Evolutionary conservation across 1,140 invertebrate species (phyloP), one percentile per base, ranked within the genome.

Genomic region (Tribolium madens): DNA sequence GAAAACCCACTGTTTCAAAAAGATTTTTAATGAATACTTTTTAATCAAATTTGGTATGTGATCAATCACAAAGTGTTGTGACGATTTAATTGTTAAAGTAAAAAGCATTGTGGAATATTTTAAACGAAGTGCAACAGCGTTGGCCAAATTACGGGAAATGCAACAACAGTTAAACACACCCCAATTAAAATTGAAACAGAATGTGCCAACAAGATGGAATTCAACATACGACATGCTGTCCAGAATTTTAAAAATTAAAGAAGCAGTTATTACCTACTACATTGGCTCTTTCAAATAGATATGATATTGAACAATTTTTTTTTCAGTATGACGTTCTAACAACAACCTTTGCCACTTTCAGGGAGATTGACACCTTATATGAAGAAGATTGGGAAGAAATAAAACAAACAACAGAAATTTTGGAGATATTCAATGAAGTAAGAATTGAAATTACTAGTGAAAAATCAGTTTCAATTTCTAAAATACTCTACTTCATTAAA

Each of bases 151-250:
- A 31, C 26, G 26, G 6, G 2, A 2, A 31, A 31, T 6, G 6
- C 26, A 31, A 31, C 53, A 33, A 12, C 79, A 81, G 71, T 68
- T 81, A 18, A 76, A 75, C 10, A 10, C 77, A 4, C 57, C 76
- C 14, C 17, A 21, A 14, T 31, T 76, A 13, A 81, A 79, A 76
- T 36, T 80, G 10, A 78, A 81, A 71, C 78, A 81, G 13, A 72
- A 73, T 36, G 78, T 82, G 6, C 1, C 60, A 0, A 71, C 78
- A 2, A 17, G 70, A 14, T 79, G 78, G 78, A 76, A 79, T 46
- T 76, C 69, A n/a, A 84, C 84, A 12, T 80, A 77, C 60, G 70
- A 79, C 18, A 84, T 68, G 78, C 75, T 68, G 9, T 71, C 52
- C 75, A 78, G 79, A 78, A 79, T 79, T 14, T 10, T 77, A 6